phyloP scores from a whole-genome alignment of 2,888 invertebrate species.

The Cybosia mesomella region DNA sequence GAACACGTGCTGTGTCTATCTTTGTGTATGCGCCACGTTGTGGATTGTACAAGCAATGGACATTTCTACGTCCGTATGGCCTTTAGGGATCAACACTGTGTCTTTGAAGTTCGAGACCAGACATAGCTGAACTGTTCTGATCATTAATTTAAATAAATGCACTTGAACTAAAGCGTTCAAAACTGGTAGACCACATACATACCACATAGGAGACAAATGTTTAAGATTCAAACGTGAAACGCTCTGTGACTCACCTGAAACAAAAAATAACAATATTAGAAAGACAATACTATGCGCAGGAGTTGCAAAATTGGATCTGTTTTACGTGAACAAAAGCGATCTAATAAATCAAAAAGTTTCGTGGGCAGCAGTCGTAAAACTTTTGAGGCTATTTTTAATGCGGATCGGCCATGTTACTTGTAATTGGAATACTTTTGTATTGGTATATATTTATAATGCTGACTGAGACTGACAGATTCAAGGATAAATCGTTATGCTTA shows the following conservation, averaged over 20 bases:
- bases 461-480: not conserved
- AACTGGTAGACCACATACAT: constrained; percentile 33
- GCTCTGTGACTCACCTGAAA: constrained; percentile 61
- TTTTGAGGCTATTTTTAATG: constrained; percentile 32
- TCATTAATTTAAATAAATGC: constrained; percentile 29
- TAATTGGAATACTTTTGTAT: constrained; percentile 26
- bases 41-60: constrained; percentile 30
- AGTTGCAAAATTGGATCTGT: constrained; percentile 39
- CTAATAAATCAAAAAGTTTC: constrained; percentile 45
- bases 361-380: constrained; percentile 48
- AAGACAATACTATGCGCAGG: constrained; percentile 22
- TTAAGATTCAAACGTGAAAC: constrained; percentile 13
- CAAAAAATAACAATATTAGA: constrained; percentile 51
- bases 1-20: constrained; percentile 44
- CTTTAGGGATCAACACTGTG: constrained; percentile 15
- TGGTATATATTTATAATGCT: constrained; percentile 11
- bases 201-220: constrained; percentile 11
- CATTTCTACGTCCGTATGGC: constrained; percentile 24
- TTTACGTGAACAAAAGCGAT: constrained; percentile 34
- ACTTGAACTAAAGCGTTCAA: constrained; percentile 26
- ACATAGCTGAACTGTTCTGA: constrained; percentile 37
- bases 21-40: constrained; percentile 40
- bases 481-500: not conserved
- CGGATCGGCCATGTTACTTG: constrained; percentile 19
- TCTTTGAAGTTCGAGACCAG: not conserved